Percentiles rank a stretch among this genome's conserved stretches.
Conservation (phyloP, 2,888 invertebrate genomes). For the Drosophila fungiperda region DNA sequence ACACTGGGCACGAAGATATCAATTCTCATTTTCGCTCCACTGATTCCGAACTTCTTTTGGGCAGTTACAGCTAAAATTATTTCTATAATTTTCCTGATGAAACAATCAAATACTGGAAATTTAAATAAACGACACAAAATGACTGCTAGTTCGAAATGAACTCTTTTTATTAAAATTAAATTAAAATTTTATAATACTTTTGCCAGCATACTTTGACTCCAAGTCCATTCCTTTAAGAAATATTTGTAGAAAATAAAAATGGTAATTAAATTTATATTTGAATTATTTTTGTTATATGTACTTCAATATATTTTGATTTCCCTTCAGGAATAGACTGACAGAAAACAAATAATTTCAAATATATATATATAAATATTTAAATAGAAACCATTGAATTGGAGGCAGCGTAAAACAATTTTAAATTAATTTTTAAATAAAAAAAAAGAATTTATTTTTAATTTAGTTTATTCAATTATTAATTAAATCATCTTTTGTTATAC, state of each 20-base stretch:
- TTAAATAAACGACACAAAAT: conserved; percentile 2
- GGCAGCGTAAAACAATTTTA: too few relatives aligned
- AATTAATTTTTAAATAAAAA: too few relatives aligned
- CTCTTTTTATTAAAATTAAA: neutral
- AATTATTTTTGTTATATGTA: neutral
- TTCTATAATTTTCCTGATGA: neutral
- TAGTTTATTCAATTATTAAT: too few relatives aligned
- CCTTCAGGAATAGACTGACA: too few relatives aligned
- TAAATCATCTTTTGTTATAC: too few relatives aligned
- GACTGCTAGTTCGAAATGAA: neutral
- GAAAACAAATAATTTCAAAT: too few relatives aligned
- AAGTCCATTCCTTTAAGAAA: neutral
- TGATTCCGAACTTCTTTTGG: neutral
- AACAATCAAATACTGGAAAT: conserved; percentile 9
- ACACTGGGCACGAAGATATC: conserved; percentile 46
- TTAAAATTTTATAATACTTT: neutral
- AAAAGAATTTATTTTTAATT: too few relatives aligned
- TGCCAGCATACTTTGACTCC: neutral
- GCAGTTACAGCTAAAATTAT: neutral
- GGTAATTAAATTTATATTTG: neutral
- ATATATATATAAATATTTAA: too few relatives aligned
- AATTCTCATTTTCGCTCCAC: conserved; percentile 42
- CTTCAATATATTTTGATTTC: too few relatives aligned
- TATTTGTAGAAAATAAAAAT: neutral
- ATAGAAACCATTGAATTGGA: too few relatives aligned